These are phyloP conservation scores for Marronus borbonicus DNA, from an alignment of 2,888 invertebrate species.

Conservation along the genomic window DNA sequence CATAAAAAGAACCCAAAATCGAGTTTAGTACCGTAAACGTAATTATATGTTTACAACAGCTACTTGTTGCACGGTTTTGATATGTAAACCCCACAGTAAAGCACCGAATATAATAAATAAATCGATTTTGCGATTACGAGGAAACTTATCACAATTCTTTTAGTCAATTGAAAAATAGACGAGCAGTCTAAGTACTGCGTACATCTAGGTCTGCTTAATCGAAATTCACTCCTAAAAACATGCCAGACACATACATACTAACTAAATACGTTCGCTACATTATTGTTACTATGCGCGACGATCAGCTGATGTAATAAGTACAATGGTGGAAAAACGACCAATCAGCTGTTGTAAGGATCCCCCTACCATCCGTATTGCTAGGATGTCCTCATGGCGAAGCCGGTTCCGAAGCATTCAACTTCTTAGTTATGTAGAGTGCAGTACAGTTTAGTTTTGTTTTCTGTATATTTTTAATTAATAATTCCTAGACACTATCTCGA, in stretches of 20 bases:
- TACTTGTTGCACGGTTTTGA: slow-evolving; percentile 9
- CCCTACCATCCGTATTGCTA: slow-evolving; percentile 53
- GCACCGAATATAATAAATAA: slow-evolving; percentile 5
- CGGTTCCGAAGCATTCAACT: slow-evolving; percentile 56
- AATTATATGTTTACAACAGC: not conserved
- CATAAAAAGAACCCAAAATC: not conserved
- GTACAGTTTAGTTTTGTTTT: slow-evolving; percentile 55
- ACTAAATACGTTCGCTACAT: slow-evolving; percentile 29
- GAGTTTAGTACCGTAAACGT: not conserved
- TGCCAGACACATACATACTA: slow-evolving; percentile 33
- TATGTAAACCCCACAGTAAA: not conserved
- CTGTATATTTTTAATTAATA: slow-evolving; percentile 32
- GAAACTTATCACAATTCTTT: slow-evolving; percentile 3
- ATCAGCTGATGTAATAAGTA: slow-evolving; percentile 63
- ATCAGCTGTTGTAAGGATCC: slow-evolving; percentile 57
- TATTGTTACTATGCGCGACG: slow-evolving; percentile 61
- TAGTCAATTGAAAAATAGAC: slow-evolving; percentile 26
- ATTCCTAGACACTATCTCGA: not conserved
- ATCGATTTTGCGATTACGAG: not conserved
- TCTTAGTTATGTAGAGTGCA: slow-evolving; percentile 50
- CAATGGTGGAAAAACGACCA: slow-evolving; percentile 61
- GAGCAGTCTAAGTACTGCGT: slow-evolving; percentile 36
- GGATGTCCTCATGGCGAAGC: slow-evolving; percentile 55
- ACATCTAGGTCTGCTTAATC: slow-evolving; percentile 7
- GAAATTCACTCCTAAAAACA: slow-evolving; percentile 25